phyloP scores from a whole-genome alignment of 2,113 vertebrate genomes.

The Eretmochelys imbricata region DNA sequence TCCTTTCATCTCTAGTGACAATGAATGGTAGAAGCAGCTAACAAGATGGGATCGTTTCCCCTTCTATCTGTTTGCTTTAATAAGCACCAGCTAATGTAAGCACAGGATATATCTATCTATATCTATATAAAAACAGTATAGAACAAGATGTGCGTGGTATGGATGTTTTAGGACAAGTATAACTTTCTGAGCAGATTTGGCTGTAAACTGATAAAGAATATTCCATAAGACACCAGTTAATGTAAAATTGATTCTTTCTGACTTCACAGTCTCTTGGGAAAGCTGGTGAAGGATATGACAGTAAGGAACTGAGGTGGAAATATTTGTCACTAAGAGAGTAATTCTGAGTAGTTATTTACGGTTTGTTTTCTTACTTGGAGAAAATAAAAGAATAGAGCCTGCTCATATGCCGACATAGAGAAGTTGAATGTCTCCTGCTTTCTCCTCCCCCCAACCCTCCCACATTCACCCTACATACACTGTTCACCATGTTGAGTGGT shows the following conservation, averaged over 20 bases:
- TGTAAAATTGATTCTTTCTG: slow-evolving; percentile 43
- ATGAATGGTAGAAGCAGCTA: not conserved
- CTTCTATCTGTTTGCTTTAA: not conserved
- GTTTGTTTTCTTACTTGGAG: not conserved
- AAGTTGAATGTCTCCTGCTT: not conserved
- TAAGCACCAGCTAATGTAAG: not conserved
- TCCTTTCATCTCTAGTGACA: not conserved
- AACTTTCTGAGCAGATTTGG: slow-evolving; percentile 23
- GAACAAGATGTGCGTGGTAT: not conserved
- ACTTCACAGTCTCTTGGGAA: slow-evolving; percentile 30
- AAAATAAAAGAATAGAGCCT: not conserved
- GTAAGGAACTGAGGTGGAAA: slow-evolving; percentile 25
- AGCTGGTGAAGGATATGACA: slow-evolving; percentile 14
- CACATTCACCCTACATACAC: not conserved
- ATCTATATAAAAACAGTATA: not conserved
- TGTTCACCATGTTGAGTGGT: not conserved
- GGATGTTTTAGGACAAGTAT: not conserved
- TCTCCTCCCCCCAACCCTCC: not conserved
- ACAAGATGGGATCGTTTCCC: not conserved
- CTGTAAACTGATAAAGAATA: slow-evolving; percentile 18
- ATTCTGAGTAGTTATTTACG: not conserved
- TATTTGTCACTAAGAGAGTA: not conserved
- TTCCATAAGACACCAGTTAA: not conserved
- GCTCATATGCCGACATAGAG: not conserved
- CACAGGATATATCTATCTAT: not conserved